A percentile compares a stretch with the other conserved stretches of the same genome.
These are phyloP conservation scores for Phenganax marumi DNA, from an alignment of 92 coral and sea anemone genomes.

Conservation along the genomic window DNA sequence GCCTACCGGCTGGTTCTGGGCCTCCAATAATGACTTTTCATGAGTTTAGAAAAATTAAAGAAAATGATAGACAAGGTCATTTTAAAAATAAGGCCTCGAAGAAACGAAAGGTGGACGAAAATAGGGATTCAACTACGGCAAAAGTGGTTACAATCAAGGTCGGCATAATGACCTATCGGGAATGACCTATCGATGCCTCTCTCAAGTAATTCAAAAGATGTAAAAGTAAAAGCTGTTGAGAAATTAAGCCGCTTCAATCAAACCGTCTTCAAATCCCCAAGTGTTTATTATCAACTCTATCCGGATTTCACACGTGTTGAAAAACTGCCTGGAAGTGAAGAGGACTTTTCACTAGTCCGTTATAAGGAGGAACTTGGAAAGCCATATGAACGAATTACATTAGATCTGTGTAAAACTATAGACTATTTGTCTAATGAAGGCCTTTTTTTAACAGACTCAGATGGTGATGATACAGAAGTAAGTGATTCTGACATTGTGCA, in stretches of 20 bases:
- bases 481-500: too few relatives aligned
- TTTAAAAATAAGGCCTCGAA: neutral
- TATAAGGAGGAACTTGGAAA: neutral
- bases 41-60: neutral
- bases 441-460: neutral
- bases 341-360: neutral
- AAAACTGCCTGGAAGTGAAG: neutral
- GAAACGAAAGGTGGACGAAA: neutral
- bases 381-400: neutral
- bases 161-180: neutral
- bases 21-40: neutral
- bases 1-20: neutral
- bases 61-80: neutral
- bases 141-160: neutral
- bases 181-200: neutral
- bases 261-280: neutral
- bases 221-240: neutral
- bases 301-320: neutral
- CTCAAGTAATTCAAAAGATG: neutral
- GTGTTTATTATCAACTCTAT: neutral
- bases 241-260: conserved; percentile 1
- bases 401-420: neutral
- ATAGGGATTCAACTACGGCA: neutral
- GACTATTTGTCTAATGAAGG: neutral
- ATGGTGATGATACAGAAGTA: neutral